Percentiles rank a stretch among this genome's conserved stretches.
Evolutionary conservation across 2,113 vertebrate species (phyloP).

Genomic region (Notarius lentiginosus): DNA sequence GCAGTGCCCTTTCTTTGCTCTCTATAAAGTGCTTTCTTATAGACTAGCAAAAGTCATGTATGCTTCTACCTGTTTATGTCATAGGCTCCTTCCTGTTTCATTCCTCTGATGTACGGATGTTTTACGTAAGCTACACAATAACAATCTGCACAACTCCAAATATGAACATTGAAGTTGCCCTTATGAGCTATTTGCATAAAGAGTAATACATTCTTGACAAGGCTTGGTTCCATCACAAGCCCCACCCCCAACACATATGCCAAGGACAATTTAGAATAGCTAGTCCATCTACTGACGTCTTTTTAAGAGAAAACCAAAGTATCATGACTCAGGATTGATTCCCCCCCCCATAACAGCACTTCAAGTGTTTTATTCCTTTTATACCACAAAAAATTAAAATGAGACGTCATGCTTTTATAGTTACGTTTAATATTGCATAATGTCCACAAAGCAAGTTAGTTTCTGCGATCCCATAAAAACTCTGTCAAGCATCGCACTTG

Average conservation of each 20-base stretch:
- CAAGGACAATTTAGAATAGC: too few relatives aligned
- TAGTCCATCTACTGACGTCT: too few relatives aligned
- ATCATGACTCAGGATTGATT: too few relatives aligned
- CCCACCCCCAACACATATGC: too few relatives aligned
- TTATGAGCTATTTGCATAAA: not conserved
- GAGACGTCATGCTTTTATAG: not conserved
- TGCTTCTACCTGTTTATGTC: not conserved
- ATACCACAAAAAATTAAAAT: not conserved
- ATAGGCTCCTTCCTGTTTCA: not conserved
- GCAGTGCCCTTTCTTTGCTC: not conserved
- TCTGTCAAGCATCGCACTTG: not conserved
- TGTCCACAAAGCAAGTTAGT: not conserved
- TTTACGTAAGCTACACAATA: not conserved
- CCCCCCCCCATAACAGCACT: not conserved
- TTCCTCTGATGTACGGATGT: slow-evolving; percentile 1
- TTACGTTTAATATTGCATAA: not conserved
- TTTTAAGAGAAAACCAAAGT: too few relatives aligned
- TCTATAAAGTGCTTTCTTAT: not conserved
- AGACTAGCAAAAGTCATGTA: not conserved
- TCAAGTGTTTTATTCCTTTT: not conserved
- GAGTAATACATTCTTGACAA: not conserved
- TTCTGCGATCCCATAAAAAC: not conserved
- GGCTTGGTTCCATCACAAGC: too few relatives aligned
- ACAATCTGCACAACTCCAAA: not conserved
- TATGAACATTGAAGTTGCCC: not conserved